phyloP scores from a whole-genome alignment of 2,888 invertebrate species.

The Machimus rusticus region DNA sequence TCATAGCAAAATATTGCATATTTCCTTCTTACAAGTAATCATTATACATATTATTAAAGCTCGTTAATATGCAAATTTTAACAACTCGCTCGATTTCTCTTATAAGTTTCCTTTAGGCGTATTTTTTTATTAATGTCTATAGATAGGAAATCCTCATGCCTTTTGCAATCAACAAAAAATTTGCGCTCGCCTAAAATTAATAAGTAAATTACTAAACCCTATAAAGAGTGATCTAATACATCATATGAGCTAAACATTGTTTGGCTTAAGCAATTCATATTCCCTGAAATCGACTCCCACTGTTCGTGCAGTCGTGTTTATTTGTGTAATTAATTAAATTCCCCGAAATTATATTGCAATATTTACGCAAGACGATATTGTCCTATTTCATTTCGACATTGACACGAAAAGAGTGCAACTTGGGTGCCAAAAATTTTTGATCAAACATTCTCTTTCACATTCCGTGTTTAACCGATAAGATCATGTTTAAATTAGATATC shows the following conservation, averaged over 20 bases:
- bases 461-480: neutral
- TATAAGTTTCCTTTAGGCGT: too few relatives aligned
- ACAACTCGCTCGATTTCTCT: too few relatives aligned
- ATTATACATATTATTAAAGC: neutral
- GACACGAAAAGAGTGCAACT: neutral
- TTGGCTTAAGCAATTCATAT: neutral
- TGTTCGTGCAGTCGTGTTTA: neutral
- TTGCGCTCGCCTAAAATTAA: neutral
- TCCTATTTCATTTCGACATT: neutral
- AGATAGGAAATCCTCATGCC: too few relatives aligned
- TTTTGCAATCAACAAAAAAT: neutral
- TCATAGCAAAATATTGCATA: neutral
- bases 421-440: neutral
- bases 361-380: neutral
- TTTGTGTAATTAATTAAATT: neutral
- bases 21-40: neutral
- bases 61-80: neutral
- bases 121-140: too few relatives aligned
- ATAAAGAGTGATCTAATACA: neutral
- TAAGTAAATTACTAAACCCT: neutral
- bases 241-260: neutral
- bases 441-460: neutral
- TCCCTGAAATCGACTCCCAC: neutral
- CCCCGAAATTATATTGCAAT: neutral
- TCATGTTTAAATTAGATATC: neutral